Evolutionary conservation across 2,113 vertebrate genomes (phyloP).

Genomic region (Piaya cayana): DNA sequence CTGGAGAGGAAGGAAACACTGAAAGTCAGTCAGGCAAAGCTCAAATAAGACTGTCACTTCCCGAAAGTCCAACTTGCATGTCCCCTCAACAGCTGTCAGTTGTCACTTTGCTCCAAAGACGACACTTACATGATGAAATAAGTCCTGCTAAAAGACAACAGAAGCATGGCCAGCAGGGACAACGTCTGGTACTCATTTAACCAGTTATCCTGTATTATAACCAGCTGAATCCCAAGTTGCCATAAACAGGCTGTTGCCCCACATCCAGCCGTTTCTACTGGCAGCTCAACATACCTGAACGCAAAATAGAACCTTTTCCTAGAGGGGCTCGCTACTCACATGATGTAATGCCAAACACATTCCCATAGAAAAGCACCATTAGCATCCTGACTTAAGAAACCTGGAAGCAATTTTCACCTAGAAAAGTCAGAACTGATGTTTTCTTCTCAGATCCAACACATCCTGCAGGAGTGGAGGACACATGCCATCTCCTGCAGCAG

Average conservation of each 20-base stretch:
- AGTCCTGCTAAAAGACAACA: background rate
- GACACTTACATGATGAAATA: background rate
- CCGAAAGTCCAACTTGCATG: background rate
- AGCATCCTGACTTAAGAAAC: background rate
- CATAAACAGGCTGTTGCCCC: background rate
- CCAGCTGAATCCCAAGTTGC: background rate
- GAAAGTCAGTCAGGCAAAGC: background rate
- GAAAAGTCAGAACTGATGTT: background rate
- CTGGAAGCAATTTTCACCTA: fast-evolving
- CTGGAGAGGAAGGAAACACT: background rate
- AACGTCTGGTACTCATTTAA: background rate
- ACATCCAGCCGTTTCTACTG: background rate
- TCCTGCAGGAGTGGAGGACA: background rate
- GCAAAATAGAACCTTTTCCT: background rate
- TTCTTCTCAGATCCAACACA: background rate
- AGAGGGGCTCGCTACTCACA: fast-evolving
- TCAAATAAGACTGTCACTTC: background rate
- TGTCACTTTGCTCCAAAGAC: background rate
- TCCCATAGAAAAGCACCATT: background rate
- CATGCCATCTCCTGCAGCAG: fast-evolving
- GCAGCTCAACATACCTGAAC: background rate
- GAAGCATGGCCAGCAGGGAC: background rate
- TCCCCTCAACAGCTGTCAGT: background rate
- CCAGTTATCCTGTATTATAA: background rate
- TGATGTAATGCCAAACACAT: background rate